These are phyloP conservation scores for Morone saxatilis DNA, from an alignment of 2,113 vertebrate genomes.

Conservation along the genomic window DNA sequence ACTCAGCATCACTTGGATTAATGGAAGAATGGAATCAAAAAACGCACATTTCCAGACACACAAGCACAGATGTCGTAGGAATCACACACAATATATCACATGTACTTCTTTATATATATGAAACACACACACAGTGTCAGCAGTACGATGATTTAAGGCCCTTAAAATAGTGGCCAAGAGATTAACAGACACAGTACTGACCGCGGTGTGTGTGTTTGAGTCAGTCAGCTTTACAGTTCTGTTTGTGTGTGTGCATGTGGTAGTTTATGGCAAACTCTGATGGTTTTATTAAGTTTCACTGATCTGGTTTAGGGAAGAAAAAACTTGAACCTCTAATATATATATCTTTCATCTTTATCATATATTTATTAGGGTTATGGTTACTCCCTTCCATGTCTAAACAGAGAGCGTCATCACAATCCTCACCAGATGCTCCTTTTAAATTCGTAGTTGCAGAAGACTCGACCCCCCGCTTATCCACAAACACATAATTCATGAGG, in stretches of 20 bases:
- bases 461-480: no score
- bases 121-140: conserved; percentile 42
- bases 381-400: no score
- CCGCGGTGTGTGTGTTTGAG: not conserved
- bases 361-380: no score
- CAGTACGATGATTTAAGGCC: conserved; percentile 19
- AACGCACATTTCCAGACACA: conserved; percentile 58
- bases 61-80: conserved; percentile 38
- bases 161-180: conserved; percentile 17
- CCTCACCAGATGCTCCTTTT: no score
- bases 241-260: not conserved
- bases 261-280: not conserved
- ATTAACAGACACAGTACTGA: conserved; percentile 16
- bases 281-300: not conserved
- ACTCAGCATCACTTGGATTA: conserved; percentile 78
- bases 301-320: not conserved
- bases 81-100: conserved; percentile 41
- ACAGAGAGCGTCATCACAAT: no score
- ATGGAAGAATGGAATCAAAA: conserved; percentile 66
- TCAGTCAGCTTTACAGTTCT: not conserved
- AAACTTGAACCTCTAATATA: not conserved
- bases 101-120: conserved; percentile 47
- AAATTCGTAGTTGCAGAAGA: no score
- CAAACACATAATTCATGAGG: no score
- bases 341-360: no score